These are phyloP conservation scores for Gymnosoma rotundatum DNA, from an alignment of 2,888 invertebrate species.

Conservation along the genomic window DNA sequence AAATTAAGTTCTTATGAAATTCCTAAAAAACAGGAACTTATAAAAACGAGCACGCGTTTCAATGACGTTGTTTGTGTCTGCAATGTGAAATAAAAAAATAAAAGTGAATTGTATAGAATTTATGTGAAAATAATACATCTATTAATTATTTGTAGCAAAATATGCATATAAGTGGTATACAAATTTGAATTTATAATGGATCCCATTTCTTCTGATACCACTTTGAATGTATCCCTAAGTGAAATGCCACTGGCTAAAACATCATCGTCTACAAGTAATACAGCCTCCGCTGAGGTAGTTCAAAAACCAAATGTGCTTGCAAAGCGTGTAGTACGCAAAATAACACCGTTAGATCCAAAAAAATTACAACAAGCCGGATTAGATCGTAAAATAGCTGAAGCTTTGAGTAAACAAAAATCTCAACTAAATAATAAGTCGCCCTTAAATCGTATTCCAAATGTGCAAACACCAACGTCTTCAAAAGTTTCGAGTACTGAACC, in stretches of 20 bases:
- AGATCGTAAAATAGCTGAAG: slow-evolving; percentile 78
- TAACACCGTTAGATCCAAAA: slow-evolving; percentile 77
- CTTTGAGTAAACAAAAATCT: slow-evolving; percentile 74
- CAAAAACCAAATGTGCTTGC: neutral
- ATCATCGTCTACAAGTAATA: neutral
- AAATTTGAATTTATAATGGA: slow-evolving; percentile 37
- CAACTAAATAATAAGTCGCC: slow-evolving; percentile 38
- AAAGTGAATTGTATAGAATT: neutral
- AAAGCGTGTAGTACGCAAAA: slow-evolving; percentile 77
- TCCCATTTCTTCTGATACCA: neutral
- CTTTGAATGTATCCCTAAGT: neutral
- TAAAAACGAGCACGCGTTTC: slow-evolving; percentile 53
- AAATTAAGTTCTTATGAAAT: neutral
- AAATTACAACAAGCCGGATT: slow-evolving; percentile 79
- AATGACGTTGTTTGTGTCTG: slow-evolving; percentile 62
- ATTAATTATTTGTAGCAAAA: neutral
- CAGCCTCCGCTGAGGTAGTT: neutral
- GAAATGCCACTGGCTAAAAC: neutral
- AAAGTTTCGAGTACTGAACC: neutral
- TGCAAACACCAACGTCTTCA: neutral
- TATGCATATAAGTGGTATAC: neutral
- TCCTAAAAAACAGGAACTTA: neutral
- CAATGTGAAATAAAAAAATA: slow-evolving; percentile 13
- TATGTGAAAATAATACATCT: slow-evolving; percentile 27
- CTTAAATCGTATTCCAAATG: neutral